phyloP scores from a whole-genome alignment of 2,113 vertebrate genomes.

The Notechis scutatus region DNA sequence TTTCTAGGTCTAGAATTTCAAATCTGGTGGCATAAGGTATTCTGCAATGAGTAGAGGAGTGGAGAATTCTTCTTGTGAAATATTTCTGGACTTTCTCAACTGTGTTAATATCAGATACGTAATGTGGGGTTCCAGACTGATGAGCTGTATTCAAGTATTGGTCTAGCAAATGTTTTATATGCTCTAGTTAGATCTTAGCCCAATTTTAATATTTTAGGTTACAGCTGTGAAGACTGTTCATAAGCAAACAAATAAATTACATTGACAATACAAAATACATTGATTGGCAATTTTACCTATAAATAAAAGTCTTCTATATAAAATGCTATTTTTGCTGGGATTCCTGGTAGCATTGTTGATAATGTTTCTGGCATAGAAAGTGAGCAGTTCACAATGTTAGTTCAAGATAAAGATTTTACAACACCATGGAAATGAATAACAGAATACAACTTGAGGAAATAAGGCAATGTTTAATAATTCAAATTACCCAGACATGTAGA shows the following conservation, averaged over 20 bases:
- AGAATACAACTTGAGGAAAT: constrained; percentile 30
- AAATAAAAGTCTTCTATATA: constrained; percentile 41
- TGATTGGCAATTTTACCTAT: constrained; percentile 36
- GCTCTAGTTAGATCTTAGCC: neutral
- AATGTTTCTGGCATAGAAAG: constrained; percentile 46
- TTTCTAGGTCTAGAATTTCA: too few species aligned
- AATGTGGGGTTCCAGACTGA: too few species aligned
- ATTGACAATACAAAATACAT: constrained; percentile 36
- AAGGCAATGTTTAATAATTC: constrained; percentile 30
- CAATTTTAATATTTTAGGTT: constrained; percentile 1
- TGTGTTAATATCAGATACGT: too few species aligned
- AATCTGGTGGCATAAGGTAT: too few species aligned
- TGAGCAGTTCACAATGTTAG: constrained; percentile 13
- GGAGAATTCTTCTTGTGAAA: too few species aligned
- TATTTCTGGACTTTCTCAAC: too few species aligned
- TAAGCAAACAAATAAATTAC: constrained; percentile 31
- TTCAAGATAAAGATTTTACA: constrained; percentile 54
- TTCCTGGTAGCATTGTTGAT: constrained; percentile 47
- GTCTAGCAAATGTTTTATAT: too few species aligned
- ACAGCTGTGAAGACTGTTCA: constrained; percentile 30
- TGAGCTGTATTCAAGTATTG: too few species aligned
- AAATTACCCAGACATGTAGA: neutral
- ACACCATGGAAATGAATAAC: constrained; percentile 14
- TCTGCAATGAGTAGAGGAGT: too few species aligned
- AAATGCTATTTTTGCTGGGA: constrained; percentile 10